A percentile compares a stretch with the other conserved stretches of the same genome.
Evolutionary conservation across 2,888 invertebrate genomes (phyloP).

Genomic region (Catocala sponsa): DNA sequence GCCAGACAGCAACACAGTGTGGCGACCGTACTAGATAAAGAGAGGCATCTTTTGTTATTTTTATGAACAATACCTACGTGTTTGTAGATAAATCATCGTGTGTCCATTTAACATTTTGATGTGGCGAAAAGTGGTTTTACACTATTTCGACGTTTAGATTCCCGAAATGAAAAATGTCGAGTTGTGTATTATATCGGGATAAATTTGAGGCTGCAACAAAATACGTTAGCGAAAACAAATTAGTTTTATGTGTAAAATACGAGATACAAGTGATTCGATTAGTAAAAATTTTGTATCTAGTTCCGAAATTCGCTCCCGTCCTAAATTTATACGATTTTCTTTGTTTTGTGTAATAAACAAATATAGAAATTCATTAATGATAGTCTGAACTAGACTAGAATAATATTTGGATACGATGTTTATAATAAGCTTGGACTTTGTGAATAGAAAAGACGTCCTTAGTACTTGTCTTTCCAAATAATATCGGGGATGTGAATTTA

Average conservation of each 20-base stretch:
- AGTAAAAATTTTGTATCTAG: slow-evolving; percentile 58
- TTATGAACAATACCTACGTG: slow-evolving; percentile 39
- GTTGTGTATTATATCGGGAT: slow-evolving; percentile 15
- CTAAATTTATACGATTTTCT: slow-evolving; percentile 78
- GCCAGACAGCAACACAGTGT: slow-evolving; percentile 91
- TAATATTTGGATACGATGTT: slow-evolving; percentile 35
- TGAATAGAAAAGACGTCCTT: not conserved
- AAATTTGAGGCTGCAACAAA: slow-evolving; percentile 69
- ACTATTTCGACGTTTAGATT: slow-evolving; percentile 42
- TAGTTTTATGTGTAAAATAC: slow-evolving; percentile 64
- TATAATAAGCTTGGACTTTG: slow-evolving; percentile 23
- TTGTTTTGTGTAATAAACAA: slow-evolving; percentile 36
- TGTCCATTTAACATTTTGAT: slow-evolving; percentile 46
- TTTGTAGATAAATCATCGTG: slow-evolving; percentile 26
- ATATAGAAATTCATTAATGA: slow-evolving; percentile 29
- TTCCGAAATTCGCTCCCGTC: slow-evolving; percentile 80
- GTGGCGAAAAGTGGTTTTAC: slow-evolving; percentile 50
- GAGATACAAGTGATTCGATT: slow-evolving; percentile 58
- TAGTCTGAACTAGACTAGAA: slow-evolving; percentile 42
- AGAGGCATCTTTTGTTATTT: slow-evolving; percentile 59
- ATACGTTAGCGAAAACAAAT: slow-evolving; percentile 59
- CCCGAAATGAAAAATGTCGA: slow-evolving; percentile 20
- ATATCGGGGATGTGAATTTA: too few relatives aligned
- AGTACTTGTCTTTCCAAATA: too few relatives aligned
- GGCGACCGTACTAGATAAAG: slow-evolving; percentile 91